Percentiles rank a stretch among this genome's conserved stretches.
Conservation (phyloP, 2,888 invertebrate genomes). For the Lepetodrilus schrolli region DNA sequence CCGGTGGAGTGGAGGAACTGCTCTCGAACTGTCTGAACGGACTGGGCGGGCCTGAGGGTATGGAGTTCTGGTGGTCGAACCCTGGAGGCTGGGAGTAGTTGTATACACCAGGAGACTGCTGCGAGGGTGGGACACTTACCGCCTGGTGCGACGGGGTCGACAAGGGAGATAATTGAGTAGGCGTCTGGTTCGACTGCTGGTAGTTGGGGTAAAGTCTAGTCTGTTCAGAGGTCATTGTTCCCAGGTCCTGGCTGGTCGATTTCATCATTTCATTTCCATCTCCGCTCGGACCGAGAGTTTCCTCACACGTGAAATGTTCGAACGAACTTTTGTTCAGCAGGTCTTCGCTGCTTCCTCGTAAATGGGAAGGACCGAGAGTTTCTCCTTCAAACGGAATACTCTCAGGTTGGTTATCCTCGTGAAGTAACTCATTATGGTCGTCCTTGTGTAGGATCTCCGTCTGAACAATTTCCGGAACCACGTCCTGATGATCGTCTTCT, state of each 20-base stretch:
- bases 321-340: conserved; percentile 55
- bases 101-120: background rate
- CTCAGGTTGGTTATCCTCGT: conserved; percentile 42
- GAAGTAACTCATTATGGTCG: background rate
- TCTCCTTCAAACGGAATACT: conserved; percentile 49
- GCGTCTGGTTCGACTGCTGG: conserved; percentile 30
- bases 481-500: background rate
- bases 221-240: background rate
- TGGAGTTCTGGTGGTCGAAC: background rate
- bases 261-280: background rate
- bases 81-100: conserved; percentile 13
- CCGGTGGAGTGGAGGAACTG: conserved; percentile 31
- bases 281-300: conserved; percentile 12
- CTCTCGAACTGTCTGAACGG: conserved; percentile 46
- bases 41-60: conserved; percentile 43
- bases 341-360: conserved; percentile 29
- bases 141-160: conserved; percentile 57
- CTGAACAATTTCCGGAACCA: background rate
- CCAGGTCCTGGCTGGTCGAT: background rate
- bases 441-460: background rate
- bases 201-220: background rate
- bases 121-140: background rate
- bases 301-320: conserved; percentile 60
- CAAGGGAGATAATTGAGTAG: conserved; percentile 56
- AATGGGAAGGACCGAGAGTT: background rate